phyloP scores from a whole-genome alignment of 2,888 invertebrate genomes.

The Calameuta pallipes region DNA sequence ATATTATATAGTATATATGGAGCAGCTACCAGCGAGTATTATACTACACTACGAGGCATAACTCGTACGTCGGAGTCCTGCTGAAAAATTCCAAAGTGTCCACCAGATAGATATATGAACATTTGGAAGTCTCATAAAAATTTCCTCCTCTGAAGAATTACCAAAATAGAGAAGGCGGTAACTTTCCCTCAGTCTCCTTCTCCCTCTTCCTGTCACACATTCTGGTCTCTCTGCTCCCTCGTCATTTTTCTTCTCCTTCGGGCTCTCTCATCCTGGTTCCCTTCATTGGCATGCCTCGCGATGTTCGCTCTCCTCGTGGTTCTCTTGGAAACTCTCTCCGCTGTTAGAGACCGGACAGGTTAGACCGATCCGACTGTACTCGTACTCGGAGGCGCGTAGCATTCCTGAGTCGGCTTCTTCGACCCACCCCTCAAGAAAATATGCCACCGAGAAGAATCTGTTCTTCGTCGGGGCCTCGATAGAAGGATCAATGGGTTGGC shows the following conservation, averaged over 20 bases:
- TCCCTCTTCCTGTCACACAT: constrained; percentile 23
- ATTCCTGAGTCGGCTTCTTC: constrained; percentile 55
- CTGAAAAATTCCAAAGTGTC: neutral
- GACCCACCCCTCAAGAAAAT: constrained; percentile 33
- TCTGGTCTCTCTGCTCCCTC: constrained; percentile 15
- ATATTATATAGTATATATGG: neutral
- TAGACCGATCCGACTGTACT: constrained; percentile 26
- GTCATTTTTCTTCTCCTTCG: constrained; percentile 17
- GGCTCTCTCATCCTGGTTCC: constrained; percentile 19
- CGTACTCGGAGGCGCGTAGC: constrained; percentile 37
- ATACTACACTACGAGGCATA: neutral
- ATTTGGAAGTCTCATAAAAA: constrained; percentile 52
- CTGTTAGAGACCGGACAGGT: constrained; percentile 31
- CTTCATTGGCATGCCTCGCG: constrained; percentile 1
- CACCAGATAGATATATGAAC: neutral
- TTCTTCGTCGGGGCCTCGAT: constrained; percentile 36
- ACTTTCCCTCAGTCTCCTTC: constrained; percentile 21
- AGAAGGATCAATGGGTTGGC: constrained; percentile 53
- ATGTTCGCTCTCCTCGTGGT: constrained; percentile 1
- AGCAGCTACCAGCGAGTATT: neutral
- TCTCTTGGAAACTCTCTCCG: neutral
- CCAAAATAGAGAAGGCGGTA: constrained; percentile 20
- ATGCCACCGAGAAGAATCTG: constrained; percentile 44
- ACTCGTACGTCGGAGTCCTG: neutral
- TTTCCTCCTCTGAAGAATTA: constrained; percentile 51